Percentiles rank a stretch among this genome's conserved stretches.
These are phyloP conservation scores for Drosophila ohnishii DNA, from an alignment of 1,140 invertebrate species.

Conservation along the genomic window DNA sequence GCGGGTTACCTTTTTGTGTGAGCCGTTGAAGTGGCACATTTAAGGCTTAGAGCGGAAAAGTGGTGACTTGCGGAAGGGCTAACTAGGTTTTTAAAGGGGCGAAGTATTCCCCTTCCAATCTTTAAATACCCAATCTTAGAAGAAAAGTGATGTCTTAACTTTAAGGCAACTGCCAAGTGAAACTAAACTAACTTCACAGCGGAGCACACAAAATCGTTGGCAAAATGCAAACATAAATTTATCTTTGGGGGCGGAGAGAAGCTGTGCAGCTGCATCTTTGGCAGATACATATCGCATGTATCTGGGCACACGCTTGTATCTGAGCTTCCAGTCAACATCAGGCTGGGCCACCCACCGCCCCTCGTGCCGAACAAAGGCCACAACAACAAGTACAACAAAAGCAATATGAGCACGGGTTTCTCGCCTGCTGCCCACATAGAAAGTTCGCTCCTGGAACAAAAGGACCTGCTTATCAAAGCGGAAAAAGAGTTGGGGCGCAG, in stretches of 20 bases:
- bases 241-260: constrained; percentile 12
- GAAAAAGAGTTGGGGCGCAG: constrained; percentile 68
- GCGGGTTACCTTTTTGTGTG: constrained; percentile 11
- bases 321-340: constrained; percentile 53
- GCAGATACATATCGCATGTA: constrained; percentile 66
- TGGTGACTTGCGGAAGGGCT: neutral
- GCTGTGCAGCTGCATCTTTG: constrained; percentile 46
- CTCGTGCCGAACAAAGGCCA: constrained; percentile 57
- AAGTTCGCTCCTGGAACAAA: constrained; percentile 69
- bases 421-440: constrained; percentile 58
- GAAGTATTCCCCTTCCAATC: neutral
- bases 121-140: too few relatives aligned
- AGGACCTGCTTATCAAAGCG: constrained; percentile 79
- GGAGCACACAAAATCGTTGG: constrained; percentile 40
- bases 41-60: constrained; percentile 12
- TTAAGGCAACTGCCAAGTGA: constrained; percentile 27
- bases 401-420: constrained; percentile 64
- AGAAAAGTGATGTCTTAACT: constrained; percentile 13
- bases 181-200: constrained; percentile 30
- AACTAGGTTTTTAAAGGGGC: neutral
- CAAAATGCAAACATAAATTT: constrained; percentile 59
- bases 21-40: constrained; percentile 13
- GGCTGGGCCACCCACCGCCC: constrained; percentile 13
- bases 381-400: constrained; percentile 69
- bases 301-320: constrained; percentile 60